Base-by-base conservation (phyloP, 2,888 invertebrate species). In the Amiota mariae region DNA sequence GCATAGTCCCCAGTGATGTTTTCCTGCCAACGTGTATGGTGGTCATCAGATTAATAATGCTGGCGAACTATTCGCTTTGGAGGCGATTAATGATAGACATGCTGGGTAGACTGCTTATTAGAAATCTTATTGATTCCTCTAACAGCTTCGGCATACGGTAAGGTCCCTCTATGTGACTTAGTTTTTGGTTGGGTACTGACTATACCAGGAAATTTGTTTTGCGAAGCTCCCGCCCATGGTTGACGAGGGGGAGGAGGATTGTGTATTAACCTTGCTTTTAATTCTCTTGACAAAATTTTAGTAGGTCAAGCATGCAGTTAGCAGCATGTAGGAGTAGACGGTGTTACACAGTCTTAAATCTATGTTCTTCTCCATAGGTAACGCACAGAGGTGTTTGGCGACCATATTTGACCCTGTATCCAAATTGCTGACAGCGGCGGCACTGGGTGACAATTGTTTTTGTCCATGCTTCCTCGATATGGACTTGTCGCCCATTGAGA, bases 371-470 rank as follows among this genome's bases (percentile, higher is more conserved):
- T 10, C 66, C 49, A n/a, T n/a, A n/a, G n/a, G n/a, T n/a, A n/a
- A n/a, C n/a, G n/a, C n/a, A n/a, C n/a, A n/a, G n/a, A n/a, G n/a
- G n/a, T n/a, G 4, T 20, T 61, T 47, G 15, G 15, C 63, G 47
- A 49, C 63, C 49, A 48, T 20, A 71, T 13, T 36, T 48, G 20
- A 64, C 63, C 24, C 54, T 63, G 54, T 71, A 63, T 9, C 71
- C 71, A 20, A 57, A 71, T 20, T 63, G n/a, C 15, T 71, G 71
- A 51, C 71, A 71, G 12, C 71, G 47, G n/a, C 10, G 24, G 51
- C 71, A 71, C n/a, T 51, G 71, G 10, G 63, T 15, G 9, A 59
- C 1, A 12, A 51, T 51, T 61, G 20, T 11, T 15, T 20, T 24
- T 46, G 11, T 71, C 63, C 24, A 18, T n/a, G 18, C 18, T n/a